Conservation (phyloP, 2,797 vertebrate genomes). For the Varecia variegata region DNA sequence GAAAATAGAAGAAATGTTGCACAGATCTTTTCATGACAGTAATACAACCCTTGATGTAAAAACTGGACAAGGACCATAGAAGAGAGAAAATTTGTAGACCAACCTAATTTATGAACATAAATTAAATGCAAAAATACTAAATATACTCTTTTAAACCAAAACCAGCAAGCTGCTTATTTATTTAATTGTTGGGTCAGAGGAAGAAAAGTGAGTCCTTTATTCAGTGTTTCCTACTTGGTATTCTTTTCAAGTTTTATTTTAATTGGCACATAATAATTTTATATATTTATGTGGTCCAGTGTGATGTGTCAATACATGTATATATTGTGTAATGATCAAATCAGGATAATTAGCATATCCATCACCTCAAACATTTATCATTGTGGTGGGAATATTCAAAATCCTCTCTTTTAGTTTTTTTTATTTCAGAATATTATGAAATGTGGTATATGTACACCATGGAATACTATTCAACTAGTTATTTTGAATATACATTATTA, state of each 20-base stretch:
- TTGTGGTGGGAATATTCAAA: not conserved
- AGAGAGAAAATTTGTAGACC: not conserved
- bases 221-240: not conserved
- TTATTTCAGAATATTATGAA: no score
- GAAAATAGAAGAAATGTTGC: not conserved
- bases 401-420: not conserved
- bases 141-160: not conserved
- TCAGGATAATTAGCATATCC: not conserved
- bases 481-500: not conserved
- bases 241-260: not conserved
- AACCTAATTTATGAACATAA: not conserved
- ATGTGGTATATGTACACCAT: no score
- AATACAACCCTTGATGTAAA: not conserved
- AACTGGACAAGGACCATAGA: not conserved
- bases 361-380: not conserved
- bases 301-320: not conserved
- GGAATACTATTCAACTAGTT: not conserved
- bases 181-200: not conserved
- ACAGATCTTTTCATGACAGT: not conserved
- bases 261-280: not conserved
- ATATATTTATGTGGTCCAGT: not conserved
- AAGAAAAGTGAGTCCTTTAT: not conserved
- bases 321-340: not conserved
- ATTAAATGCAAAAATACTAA: not conserved
- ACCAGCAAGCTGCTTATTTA: not conserved